Conservation (phyloP, 2,797 vertebrate genomes). For the Phyllotis vaccarum region DNA sequence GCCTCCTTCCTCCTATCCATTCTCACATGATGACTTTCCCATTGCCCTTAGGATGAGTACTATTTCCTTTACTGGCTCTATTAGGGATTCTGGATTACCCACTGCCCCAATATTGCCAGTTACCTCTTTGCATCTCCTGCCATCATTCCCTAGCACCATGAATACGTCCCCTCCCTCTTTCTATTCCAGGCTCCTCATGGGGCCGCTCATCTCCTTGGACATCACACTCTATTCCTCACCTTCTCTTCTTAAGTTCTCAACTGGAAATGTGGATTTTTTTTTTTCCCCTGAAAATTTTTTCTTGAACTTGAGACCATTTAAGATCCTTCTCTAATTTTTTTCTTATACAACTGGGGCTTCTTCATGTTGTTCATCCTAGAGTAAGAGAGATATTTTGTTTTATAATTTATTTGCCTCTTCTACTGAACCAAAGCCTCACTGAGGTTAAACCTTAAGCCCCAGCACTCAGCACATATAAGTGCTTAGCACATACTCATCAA, state of each 20-base stretch:
- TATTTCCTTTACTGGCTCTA: rapidly evolving
- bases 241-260: not conserved
- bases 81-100: rapidly evolving
- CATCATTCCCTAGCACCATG: rapidly evolving
- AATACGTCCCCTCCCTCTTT: not conserved
- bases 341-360: rapidly evolving
- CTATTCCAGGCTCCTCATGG: not conserved
- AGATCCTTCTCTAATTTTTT: not conserved
- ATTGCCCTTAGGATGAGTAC: not conserved
- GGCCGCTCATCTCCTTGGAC: no score
- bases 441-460: not conserved
- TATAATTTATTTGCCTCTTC: not conserved
- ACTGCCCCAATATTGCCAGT: not conserved
- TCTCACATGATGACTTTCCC: not conserved
- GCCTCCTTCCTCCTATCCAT: not conserved
- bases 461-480: rapidly evolving
- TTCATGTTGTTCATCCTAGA: not conserved
- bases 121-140: not conserved
- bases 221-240: rapidly evolving
- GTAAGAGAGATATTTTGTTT: not conserved
- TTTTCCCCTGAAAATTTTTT: not conserved
- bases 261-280: not conserved
- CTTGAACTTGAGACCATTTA: not conserved
- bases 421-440: not conserved
- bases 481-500: not conserved